phyloP scores from a whole-genome alignment of 1,140 invertebrate species.

The Gryon sp. region DNA sequence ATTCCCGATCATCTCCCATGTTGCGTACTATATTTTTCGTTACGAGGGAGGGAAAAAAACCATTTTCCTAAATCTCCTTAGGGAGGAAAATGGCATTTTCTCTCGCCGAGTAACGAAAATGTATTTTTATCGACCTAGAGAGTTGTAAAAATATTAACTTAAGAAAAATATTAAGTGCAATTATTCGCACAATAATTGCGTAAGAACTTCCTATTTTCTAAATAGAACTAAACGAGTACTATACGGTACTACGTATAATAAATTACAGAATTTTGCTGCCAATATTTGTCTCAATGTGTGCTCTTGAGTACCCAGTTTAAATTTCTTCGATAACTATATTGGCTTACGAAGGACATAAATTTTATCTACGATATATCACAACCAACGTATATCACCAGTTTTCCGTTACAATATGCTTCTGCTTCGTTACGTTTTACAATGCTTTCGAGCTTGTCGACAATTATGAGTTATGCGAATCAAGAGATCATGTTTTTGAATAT shows the following conservation, averaged over 20 bases:
- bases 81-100: no score
- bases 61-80: no score
- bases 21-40: no score
- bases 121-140: no score
- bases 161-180: no score
- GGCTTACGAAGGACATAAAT: slow-evolving; percentile 43
- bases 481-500: slow-evolving; percentile 36
- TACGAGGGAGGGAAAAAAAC: no score
- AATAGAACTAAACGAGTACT: slow-evolving; percentile 9
- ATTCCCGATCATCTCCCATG: no score
- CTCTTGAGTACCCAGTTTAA: slow-evolving; percentile 18
- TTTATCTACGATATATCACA: slow-evolving; percentile 48
- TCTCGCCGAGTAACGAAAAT: no score
- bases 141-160: no score
- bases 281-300: slow-evolving; percentile 49
- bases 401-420: slow-evolving; percentile 33
- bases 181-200: no score
- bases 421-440: slow-evolving; percentile 26
- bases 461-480: slow-evolving; percentile 30
- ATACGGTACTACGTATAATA: slow-evolving; percentile 20
- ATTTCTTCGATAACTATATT: slow-evolving; percentile 40
- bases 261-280: slow-evolving; percentile 33
- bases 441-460: slow-evolving; percentile 30
- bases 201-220: no score
- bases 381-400: slow-evolving; percentile 35